A percentile compares a stretch with the other conserved stretches of the same genome.
phyloP scores from a whole-genome alignment of 2,888 invertebrate species.

The Cataglyphis livida region DNA sequence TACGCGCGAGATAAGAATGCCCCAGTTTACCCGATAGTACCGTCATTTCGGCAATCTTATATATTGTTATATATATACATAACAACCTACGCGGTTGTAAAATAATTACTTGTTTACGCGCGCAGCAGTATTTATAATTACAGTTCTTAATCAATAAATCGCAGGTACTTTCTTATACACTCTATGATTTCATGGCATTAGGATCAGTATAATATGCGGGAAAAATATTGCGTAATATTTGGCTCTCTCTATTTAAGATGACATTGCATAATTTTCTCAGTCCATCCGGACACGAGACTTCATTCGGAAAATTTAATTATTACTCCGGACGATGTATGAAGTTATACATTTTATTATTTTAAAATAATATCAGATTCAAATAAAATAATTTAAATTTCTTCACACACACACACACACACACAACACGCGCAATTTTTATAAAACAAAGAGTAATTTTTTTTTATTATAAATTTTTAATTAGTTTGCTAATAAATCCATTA shows the following conservation, averaged over 20 bases:
- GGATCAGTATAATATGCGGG: background rate
- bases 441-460: background rate
- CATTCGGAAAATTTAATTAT: constrained; percentile 25
- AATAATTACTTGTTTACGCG: constrained; percentile 31
- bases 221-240: constrained; percentile 33
- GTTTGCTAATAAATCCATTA: constrained; percentile 21
- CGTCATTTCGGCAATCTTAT: constrained; percentile 16
- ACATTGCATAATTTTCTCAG: constrained; percentile 32
- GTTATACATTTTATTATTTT: constrained; percentile 3
- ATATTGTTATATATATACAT: background rate
- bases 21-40: background rate
- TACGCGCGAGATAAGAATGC: background rate
- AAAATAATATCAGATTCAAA: background rate
- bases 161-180: background rate
- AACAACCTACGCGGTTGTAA: background rate
- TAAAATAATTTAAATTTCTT: constrained; percentile 17
- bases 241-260: constrained; percentile 8
- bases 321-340: background rate
- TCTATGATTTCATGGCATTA: constrained; percentile 1
- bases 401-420: background rate
- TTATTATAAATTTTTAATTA: constrained; percentile 25
- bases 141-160: background rate
- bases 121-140: background rate
- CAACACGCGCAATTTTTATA: background rate
- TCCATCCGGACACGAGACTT: background rate